These are phyloP conservation scores for Aporophyla nigra DNA, from an alignment of 2,888 invertebrate species.

Conservation along the genomic window DNA sequence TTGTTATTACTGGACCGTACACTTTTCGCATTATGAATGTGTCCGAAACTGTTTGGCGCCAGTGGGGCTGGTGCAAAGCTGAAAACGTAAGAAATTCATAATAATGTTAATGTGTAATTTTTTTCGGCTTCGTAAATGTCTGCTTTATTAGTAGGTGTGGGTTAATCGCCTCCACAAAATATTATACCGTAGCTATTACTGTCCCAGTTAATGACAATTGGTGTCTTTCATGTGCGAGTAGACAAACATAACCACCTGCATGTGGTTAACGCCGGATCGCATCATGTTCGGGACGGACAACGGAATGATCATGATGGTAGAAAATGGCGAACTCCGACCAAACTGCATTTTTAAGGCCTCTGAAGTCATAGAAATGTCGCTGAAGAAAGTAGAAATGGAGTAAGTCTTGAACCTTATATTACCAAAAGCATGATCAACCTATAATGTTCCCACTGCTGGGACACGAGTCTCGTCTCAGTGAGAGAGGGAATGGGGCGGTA, in stretches of 20 bases:
- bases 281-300: slow-evolving; percentile 95
- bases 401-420: slow-evolving; percentile 70
- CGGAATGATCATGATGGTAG: slow-evolving; percentile 95
- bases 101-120: background rate
- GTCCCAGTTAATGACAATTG: slow-evolving; percentile 50
- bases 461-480: too few relatives aligned
- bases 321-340: slow-evolving; percentile 95
- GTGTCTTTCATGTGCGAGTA: slow-evolving; percentile 68
- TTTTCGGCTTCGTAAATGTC: background rate
- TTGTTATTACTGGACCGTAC: slow-evolving; percentile 92
- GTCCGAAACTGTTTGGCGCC: slow-evolving; percentile 94
- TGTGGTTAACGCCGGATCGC: slow-evolving; percentile 96
- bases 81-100: slow-evolving; percentile 89
- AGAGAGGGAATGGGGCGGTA: too few relatives aligned
- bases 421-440: too few relatives aligned
- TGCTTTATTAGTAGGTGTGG: background rate
- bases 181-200: slow-evolving; percentile 29
- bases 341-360: slow-evolving; percentile 91
- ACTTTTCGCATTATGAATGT: slow-evolving; percentile 94
- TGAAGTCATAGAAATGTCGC: slow-evolving; percentile 91
- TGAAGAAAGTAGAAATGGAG: slow-evolving; percentile 92
- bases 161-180: slow-evolving; percentile 5
- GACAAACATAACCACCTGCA: slow-evolving; percentile 93
- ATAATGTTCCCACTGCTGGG: too few relatives aligned
- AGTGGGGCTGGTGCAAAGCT: slow-evolving; percentile 96